Evolutionary conservation across 2,797 vertebrate species (phyloP).

Genomic region (Pelochelys cantorii): DNA sequence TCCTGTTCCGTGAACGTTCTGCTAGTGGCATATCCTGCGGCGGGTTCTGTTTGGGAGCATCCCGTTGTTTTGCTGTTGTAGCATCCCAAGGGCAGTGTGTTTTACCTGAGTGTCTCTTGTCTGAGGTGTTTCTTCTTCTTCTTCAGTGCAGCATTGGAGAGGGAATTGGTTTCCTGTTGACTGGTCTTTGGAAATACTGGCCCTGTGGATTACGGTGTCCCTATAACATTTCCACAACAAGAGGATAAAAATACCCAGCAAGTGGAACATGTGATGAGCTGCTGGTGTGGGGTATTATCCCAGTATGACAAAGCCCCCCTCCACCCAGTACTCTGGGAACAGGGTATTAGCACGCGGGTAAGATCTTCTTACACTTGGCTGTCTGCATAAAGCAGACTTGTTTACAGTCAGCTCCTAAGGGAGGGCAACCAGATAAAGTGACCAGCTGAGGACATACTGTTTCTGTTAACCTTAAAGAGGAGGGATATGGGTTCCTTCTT

Average conservation of each 20-base stretch:
- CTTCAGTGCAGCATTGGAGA: conserved; percentile 30
- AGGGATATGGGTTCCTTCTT: neutral
- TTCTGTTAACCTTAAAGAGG: conserved; percentile 48
- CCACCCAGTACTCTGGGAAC: neutral
- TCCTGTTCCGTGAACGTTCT: neutral
- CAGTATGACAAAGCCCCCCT: conserved; percentile 19
- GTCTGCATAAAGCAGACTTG: conserved; percentile 41
- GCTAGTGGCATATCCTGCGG: neutral
- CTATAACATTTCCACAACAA: conserved; percentile 71
- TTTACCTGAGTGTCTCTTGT: neutral
- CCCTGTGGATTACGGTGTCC: conserved; percentile 55
- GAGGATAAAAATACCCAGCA: conserved; percentile 79
- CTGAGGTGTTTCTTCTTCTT: neutral
- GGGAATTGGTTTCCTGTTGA: neutral
- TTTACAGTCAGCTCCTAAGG: conserved; percentile 45
- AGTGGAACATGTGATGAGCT: conserved; percentile 73
- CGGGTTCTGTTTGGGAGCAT: neutral
- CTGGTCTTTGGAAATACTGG: conserved; percentile 6
- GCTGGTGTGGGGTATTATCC: conserved; percentile 61
- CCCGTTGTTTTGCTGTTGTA: neutral
- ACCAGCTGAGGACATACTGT: conserved; percentile 47
- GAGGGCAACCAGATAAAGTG: conserved; percentile 27
- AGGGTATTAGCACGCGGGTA: conserved; percentile 48
- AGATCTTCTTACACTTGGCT: conserved; percentile 69
- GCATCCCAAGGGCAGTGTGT: neutral